Evolutionary conservation across 1,140 invertebrate species (phyloP), one percentile per base, ranked within the genome.

Genomic region (Monochamus saltuarius): DNA sequence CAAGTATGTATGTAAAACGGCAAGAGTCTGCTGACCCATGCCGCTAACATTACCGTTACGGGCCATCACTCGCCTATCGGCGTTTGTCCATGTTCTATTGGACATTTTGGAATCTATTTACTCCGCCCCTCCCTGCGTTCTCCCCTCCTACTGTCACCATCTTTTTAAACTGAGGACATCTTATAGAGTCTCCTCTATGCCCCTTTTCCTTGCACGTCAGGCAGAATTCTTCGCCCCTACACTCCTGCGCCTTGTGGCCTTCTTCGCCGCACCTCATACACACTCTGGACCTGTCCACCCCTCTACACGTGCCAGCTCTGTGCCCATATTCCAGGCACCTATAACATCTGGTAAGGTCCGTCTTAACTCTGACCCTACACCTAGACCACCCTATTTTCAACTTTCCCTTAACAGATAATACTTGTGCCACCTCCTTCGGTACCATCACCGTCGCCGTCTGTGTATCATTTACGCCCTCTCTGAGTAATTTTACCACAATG

Each of bases 311-410:
- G 4, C 9, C 17, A 14, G 17, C 19, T 16, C 19, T 29, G 40
- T 61, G 51, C 14, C 35, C 59, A 55, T 55, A 61, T 14, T 49
- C 37, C 2, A 61, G 43, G n/a, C 59, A 55, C 22, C 36, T 61
- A 17, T 55, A 60, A 11, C 50, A 60, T 60, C 50, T 54, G 3
- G 16, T 37, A 10, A 14, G 9, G 29, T n/a, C n/a, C n/a, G n/a
- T n/a, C n/a, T n/a, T n/a, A n/a, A n/a, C n/a, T n/a, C n/a, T n/a
- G n/a, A n/a, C 52, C 37, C 16, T 39, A 22, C 14, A 55, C 6
- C 13, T 29, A 4, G 14, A 10, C 52, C 52, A 55, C 4, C 36
- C 52, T 11, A 55, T 55, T 43, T 17, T 4, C 9, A 54, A 14
- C 7, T 7, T 14, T 10, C 38, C 38, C 8, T 54, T 42, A 7